Base-by-base conservation (phyloP, 2,113 vertebrate genomes). In the Nibea albiflora region DNA sequence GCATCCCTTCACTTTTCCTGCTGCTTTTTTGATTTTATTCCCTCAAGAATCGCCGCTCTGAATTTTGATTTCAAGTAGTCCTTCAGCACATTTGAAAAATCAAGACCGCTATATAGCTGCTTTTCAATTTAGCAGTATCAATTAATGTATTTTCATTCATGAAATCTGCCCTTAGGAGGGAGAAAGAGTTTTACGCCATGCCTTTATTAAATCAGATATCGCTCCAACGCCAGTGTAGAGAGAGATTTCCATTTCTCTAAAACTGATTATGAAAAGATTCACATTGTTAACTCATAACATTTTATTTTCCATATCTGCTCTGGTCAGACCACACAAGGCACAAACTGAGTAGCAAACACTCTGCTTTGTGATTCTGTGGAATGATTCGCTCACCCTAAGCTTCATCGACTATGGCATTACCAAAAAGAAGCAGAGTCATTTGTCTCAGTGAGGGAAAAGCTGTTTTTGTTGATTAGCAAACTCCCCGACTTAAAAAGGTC, bases 11-110 rank as follows among this genome's bases (percentile, higher is more conserved):
- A 16, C 22, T 90, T 90, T 94, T 93, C 94, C 86, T 94, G 86
- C 90, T 94, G 91, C 86, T 12, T 95, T 93, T 93, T 92, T 92
- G 85, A 85, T 86, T 83, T 61, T 73, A 84, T 92, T 91, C 47
- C 74, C 61, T 50, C 6, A 62, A 81, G 74, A 77, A 56, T 78
- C 22, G 20, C 42, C 44, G 14, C 2, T 57, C 71, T 42, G 26
- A 75, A 63, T 90, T 69, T 62, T 80, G 46, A 84, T 79, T 39
- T 69, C 26, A 56, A 78, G 12, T 20, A 52, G 44, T 73, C 44
- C 61, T 70, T 85, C 57, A 60, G 67, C 62, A 10, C 39, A 76
- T 78, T 69, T 74, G 4, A 79, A 58, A 76, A 61, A 73, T 81
- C 61, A 78, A 52, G 53, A 61, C 35, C 0, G 10, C 53, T 46